A percentile compares a stretch with the other conserved stretches of the same genome.
Evolutionary conservation across 2,113 vertebrate species (phyloP).

Genomic region (Fulica atra): DNA sequence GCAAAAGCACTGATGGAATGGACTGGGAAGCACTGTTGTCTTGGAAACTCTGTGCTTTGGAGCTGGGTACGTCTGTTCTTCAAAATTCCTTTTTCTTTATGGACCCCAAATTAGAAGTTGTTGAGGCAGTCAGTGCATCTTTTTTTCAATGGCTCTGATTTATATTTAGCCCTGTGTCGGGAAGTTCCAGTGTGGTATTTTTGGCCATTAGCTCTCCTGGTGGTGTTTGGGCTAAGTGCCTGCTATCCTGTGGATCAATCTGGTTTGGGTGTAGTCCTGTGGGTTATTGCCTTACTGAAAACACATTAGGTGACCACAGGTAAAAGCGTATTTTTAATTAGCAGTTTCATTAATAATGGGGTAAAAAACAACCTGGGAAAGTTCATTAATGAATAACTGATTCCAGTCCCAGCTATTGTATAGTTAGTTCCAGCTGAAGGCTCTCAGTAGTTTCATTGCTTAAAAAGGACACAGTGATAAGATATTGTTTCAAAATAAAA

Average conservation of each 20-base stretch:
- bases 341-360: neutral
- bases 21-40: slow-evolving; percentile 31
- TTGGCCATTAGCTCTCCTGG: neutral
- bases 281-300: neutral
- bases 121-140: neutral
- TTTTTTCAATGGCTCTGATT: slow-evolving; percentile 3
- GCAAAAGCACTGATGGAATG: neutral
- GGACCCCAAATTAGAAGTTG: neutral
- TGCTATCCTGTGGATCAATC: neutral
- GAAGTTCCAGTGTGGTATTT: neutral
- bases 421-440: slow-evolving; percentile 26
- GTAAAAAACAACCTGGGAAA: neutral
- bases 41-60: slow-evolving; percentile 45
- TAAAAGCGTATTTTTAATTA: neutral
- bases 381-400: neutral
- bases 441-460: neutral
- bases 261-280: neutral
- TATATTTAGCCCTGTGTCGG: neutral
- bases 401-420: neutral
- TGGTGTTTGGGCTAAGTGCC: neutral
- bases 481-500: neutral
- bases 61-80: neutral
- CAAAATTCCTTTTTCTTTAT: neutral
- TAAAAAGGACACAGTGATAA: neutral
- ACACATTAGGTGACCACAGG: neutral